Evolutionary conservation across 2,797 vertebrate genomes (phyloP).

Genomic region (Garrulus glandarius): DNA sequence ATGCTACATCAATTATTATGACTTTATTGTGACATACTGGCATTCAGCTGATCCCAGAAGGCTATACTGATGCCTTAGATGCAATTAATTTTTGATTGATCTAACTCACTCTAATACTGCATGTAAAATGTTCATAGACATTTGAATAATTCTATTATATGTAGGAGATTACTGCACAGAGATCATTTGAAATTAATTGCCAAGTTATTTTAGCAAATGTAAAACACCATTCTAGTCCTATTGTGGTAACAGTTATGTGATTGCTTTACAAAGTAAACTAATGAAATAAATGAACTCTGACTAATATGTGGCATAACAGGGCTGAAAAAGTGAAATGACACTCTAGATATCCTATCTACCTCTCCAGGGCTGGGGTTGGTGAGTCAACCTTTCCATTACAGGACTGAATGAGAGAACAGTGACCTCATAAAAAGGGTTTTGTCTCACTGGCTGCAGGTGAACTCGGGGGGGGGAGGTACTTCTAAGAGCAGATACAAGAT

Average conservation of each 20-base stretch:
- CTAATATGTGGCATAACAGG: constrained; percentile 24
- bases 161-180: constrained; percentile 49
- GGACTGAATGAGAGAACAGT: background rate
- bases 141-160: constrained; percentile 68
- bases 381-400: background rate
- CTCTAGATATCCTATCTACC: background rate
- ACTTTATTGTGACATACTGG: constrained; percentile 64
- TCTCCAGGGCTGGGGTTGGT: background rate
- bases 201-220: constrained; percentile 57
- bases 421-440: background rate
- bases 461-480: background rate
- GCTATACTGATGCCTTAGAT: constrained; percentile 50
- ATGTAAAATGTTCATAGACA: constrained; percentile 43
- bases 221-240: constrained; percentile 41
- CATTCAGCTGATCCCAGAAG: constrained; percentile 62
- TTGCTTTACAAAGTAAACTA: constrained; percentile 59
- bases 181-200: constrained; percentile 68
- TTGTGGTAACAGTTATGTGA: constrained; percentile 53
- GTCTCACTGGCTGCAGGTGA: background rate
- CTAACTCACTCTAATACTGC: constrained; percentile 52
- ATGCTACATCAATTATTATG: constrained; percentile 68
- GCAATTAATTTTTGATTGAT: constrained; percentile 71
- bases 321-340: background rate
- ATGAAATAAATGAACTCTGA: constrained; percentile 62
- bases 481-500: background rate